Conservation (phyloP, 2,113 vertebrate species). For the Bombycilla garrulus region DNA sequence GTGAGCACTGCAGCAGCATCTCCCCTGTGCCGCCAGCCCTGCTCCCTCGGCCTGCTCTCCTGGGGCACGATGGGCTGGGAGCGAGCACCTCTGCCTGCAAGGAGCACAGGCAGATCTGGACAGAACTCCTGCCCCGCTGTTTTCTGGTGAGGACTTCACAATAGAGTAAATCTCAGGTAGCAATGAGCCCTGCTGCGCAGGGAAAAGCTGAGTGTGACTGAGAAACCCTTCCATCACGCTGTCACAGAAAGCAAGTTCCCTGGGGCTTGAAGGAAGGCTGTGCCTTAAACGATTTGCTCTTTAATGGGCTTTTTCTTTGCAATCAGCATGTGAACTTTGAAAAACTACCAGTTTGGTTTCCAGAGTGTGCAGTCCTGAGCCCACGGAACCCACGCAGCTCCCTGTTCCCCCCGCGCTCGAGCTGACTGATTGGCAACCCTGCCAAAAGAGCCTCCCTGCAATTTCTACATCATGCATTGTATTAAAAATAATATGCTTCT, state of each 20-base stretch:
- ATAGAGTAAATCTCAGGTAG: slow-evolving; percentile 63
- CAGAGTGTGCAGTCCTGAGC: not conserved
- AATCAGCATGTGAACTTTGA: slow-evolving; percentile 63
- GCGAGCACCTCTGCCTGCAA: not conserved
- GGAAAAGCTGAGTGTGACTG: slow-evolving; percentile 54
- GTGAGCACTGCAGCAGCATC: not conserved
- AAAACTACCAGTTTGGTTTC: slow-evolving; percentile 13
- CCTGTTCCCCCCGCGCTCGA: fast-evolving
- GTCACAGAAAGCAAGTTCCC: slow-evolving; percentile 61
- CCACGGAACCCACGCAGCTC: not conserved
- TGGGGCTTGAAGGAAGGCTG: slow-evolving; percentile 59
- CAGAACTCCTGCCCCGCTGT: not conserved
- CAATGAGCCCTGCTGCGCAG: not conserved
- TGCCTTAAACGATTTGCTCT: slow-evolving; percentile 64
- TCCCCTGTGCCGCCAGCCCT: not conserved
- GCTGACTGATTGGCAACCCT: not conserved
- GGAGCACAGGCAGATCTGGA: not conserved
- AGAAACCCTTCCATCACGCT: slow-evolving; percentile 65
- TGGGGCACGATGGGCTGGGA: not conserved
- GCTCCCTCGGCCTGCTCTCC: fast-evolving
- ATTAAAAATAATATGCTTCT: slow-evolving; percentile 38
- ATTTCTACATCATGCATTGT: not conserved
- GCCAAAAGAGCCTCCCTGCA: not conserved
- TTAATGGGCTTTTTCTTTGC: slow-evolving; percentile 64
- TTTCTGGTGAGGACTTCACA: slow-evolving; percentile 29